phyloP scores from a whole-genome alignment of 2,113 vertebrate species.

The Oreochromis niloticus region DNA sequence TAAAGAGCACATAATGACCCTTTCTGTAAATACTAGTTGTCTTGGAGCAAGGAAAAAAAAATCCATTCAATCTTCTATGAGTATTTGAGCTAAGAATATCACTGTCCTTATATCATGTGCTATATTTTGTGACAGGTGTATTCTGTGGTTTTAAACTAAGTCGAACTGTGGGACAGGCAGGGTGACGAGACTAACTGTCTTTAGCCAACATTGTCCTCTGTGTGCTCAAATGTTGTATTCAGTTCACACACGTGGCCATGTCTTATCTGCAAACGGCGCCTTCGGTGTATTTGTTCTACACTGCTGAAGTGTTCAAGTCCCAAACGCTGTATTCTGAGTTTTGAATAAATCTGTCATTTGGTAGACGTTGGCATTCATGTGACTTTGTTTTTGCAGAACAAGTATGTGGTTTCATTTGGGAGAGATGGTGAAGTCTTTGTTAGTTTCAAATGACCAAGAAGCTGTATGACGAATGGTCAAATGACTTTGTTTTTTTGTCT shows the following conservation, averaged over 20 bases:
- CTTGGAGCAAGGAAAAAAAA: conserved; percentile 40
- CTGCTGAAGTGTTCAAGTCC: conserved; percentile 69
- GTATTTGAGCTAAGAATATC: conserved; percentile 63
- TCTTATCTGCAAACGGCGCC: conserved; percentile 77
- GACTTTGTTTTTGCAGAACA: conserved; percentile 19
- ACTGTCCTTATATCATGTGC: conserved; percentile 80
- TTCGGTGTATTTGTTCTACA: conserved; percentile 83
- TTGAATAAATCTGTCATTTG: conserved; percentile 98
- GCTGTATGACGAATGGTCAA: not conserved
- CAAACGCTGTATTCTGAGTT: conserved; percentile 90
- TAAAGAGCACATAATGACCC: conserved; percentile 60
- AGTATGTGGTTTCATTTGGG: not conserved
- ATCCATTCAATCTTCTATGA: conserved; percentile 64
- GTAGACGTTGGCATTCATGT: conserved; percentile 71
- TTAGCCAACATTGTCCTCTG: conserved; percentile 66
- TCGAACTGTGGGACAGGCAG: conserved; percentile 59
- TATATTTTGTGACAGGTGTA: conserved; percentile 84
- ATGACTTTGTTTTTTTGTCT: not conserved
- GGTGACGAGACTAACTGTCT: conserved; percentile 68
- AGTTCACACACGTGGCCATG: conserved; percentile 80
- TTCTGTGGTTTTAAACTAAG: conserved; percentile 66
- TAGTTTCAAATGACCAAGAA: not conserved
- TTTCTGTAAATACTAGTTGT: conserved; percentile 67
- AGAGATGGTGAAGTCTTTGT: not conserved
- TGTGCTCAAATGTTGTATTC: conserved; percentile 83